phyloP scores from a whole-genome alignment of 2,888 invertebrate species.

The Dorcus hopei region DNA sequence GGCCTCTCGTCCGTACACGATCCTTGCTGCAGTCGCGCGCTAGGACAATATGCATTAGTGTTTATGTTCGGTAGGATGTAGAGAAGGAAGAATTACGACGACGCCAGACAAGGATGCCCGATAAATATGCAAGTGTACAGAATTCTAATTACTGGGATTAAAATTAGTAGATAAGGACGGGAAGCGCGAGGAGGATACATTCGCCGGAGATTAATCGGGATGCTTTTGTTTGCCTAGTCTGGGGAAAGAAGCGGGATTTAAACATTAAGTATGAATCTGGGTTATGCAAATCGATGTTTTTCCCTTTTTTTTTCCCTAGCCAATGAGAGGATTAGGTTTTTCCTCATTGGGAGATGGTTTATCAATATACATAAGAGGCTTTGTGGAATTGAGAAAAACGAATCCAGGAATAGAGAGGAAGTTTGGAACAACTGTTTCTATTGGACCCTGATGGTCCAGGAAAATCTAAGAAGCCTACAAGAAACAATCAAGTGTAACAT shows the following conservation, averaged over 20 bases:
- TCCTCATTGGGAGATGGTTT: too few relatives aligned
- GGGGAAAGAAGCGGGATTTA: constrained; percentile 1
- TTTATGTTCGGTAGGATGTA: constrained; percentile 23
- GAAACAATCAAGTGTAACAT: too few relatives aligned
- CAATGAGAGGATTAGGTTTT: neutral
- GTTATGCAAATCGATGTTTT: constrained; percentile 8
- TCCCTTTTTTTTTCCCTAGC: neutral
- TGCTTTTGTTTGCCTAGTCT: constrained; percentile 6
- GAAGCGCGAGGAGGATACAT: constrained; percentile 1
- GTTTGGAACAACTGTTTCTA: too few relatives aligned
- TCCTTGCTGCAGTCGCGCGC: constrained; percentile 30
- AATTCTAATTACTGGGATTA: constrained; percentile 35
- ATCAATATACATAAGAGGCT: too few relatives aligned
- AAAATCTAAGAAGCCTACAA: too few relatives aligned
- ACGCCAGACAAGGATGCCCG: constrained; percentile 17
- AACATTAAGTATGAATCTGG: constrained; percentile 10
- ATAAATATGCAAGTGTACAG: constrained; percentile 21
- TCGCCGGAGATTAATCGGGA: constrained; percentile 1
- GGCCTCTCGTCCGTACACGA: constrained; percentile 13
- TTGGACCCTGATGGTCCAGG: neutral
- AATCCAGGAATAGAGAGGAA: too few relatives aligned
- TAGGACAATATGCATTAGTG: constrained; percentile 27
- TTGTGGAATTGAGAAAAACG: too few relatives aligned
- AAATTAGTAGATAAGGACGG: constrained; percentile 32
- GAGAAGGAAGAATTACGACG: constrained; percentile 14